Base-by-base conservation (phyloP, 2,888 invertebrate genomes). In the Cyclophora albipunctata region DNA sequence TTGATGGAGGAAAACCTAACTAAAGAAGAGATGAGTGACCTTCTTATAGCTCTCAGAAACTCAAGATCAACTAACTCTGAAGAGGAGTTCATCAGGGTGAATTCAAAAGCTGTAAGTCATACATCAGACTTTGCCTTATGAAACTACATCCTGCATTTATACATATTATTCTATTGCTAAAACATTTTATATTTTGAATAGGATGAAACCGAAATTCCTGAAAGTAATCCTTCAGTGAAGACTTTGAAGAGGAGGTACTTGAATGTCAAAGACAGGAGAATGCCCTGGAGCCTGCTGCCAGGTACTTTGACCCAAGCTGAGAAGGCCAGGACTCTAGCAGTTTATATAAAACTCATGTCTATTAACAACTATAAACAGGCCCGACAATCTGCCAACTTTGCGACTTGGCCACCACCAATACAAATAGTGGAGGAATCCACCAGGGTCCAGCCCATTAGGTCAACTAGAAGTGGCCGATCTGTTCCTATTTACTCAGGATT, bases 231-330 rank as follows among this genome's bases (percentile, higher is more conserved):
- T 44, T 54, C 69, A 35, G 58, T 73, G 48, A 80, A 73, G 54
- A 71, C 68, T n/a, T 70, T 87, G 74, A 84, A 82, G 58, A 76
- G 87, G 51, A 69, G 76, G 4, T 81, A 76, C 60, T 53, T 82
- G 45, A 81, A 87, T 70, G 88, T 87, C 0, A 74, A 66, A 60
- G 88, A 88, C 47, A 78, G 84, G 54, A 69, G 88, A 40, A 71
- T 88, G 76, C 88, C 88, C n/a, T 88, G 88, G 88, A 82, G 88
- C 53, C 59, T 88, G 6, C 59, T 88, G 40, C 84, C 88, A 2
- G 69, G 62, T 34, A 63, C 73, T 40, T 63, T 86, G 45, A 78
- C 80, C 34, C 77, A 75, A 42, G 75, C 81, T 34, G 85, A 88
- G 56, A 85, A 85, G 62, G 86, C 86, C 7, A 74, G 78, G 5